Percentiles rank a stretch among this genome's conserved stretches.
phyloP scores from a whole-genome alignment of 2,113 vertebrate genomes.

The Pseudolaguvia tuberculata region DNA sequence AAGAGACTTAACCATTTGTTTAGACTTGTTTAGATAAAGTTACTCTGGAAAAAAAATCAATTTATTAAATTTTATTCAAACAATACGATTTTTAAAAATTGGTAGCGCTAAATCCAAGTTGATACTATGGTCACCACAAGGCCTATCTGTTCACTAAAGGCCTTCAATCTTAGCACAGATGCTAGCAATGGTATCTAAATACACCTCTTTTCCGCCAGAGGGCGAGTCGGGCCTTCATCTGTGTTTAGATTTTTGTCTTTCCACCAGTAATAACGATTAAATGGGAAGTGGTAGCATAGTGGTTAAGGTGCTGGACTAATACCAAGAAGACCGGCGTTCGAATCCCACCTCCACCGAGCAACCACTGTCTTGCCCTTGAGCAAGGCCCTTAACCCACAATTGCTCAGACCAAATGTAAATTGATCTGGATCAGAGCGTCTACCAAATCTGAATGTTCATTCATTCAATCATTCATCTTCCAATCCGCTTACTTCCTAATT shows the following conservation, averaged over 20 bases:
- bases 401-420: too few relatives aligned
- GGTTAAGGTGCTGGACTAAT: too few relatives aligned
- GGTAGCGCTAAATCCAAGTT: slow-evolving; percentile 17
- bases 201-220: slow-evolving; percentile 4
- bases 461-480: too few relatives aligned
- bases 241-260: neutral
- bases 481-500: too few relatives aligned
- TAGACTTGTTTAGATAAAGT: neutral
- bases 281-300: too few relatives aligned
- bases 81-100: neutral
- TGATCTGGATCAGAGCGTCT: too few relatives aligned
- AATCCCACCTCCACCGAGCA: too few relatives aligned
- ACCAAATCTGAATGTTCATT: too few relatives aligned
- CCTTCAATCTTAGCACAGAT: slow-evolving; percentile 20
- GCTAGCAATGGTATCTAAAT: slow-evolving; percentile 19
- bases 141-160: slow-evolving; percentile 30
- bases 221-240: neutral
- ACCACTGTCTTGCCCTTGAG: too few relatives aligned
- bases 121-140: neutral
- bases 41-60: neutral
- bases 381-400: too few relatives aligned
- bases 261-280: too few relatives aligned
- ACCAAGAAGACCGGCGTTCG: too few relatives aligned
- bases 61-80: neutral
- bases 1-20: neutral